Evolutionary conservation across 2,888 invertebrate species (phyloP), one percentile per base, ranked within the genome.

Genomic region (Pegoplata infirma): DNA sequence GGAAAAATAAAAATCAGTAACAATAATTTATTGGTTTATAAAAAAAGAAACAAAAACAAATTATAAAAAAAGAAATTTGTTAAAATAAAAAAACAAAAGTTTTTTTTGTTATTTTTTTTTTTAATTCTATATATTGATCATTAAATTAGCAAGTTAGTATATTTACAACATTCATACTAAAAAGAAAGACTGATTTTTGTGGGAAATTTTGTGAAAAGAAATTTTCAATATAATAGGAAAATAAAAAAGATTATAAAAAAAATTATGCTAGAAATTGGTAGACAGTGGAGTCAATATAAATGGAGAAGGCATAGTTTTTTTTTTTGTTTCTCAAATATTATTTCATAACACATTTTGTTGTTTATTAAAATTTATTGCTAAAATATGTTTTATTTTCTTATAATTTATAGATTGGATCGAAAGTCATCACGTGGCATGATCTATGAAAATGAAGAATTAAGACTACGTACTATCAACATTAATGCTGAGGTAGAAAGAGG

Each of bases 401-500:
- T 67, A 5, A 53, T 7, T 86, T 87, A 25, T 89, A 94, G 94
- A 90, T 93, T 97, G 91, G 97, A 97, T 91, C 93, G 96, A 86
- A 96, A 96, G 90, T 96, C 96, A 67, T 96, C 96, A 81, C 94
- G 97, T 88, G 97, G 97, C 82, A 97, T 97, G 96, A 94, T 97
- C 84, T 97, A 95, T 91, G 97, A 97, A 91, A 97, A 97, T 92
- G 97, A 97, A 88, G 97, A 97, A 89, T 91, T 97, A 64, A 91
- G 97, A 82, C 90, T 97, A 87, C 93, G 96, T 85, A 97, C 97
- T 36, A 96, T 97, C 88, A 96, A 96, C 86, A 97, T 97, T 87
- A 97, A 96, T 89, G 97, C 96, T 72, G 97, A 97, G 91, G 96
- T 97, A 59, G 97, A 97, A 90, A 92, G 95, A 92, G 96, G 96